Conservation (phyloP, 2,888 invertebrate genomes). For the Cryptus viduatorius region DNA sequence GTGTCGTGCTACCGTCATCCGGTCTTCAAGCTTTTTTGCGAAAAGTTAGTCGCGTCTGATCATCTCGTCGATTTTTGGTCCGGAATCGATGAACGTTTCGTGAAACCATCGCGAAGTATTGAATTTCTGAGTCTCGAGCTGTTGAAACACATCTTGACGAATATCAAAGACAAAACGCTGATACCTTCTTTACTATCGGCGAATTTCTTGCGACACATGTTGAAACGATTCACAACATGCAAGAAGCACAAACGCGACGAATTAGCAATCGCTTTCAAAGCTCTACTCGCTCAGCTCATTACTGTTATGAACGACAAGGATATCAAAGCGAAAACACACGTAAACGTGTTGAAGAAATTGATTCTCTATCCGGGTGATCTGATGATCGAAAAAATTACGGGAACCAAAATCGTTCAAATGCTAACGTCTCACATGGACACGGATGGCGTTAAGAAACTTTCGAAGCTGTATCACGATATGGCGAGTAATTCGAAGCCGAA, state of each 20-base stretch:
- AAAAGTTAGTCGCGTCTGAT: conserved; percentile 86
- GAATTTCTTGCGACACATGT: conserved; percentile 89
- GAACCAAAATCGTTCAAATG: conserved; percentile 88
- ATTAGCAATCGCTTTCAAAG: conserved; percentile 87
- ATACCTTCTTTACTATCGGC: conserved; percentile 88
- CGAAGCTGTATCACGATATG: conserved; percentile 88
- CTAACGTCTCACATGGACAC: conserved; percentile 88
- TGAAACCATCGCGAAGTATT: conserved; percentile 87
- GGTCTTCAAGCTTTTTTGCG: conserved; percentile 88
- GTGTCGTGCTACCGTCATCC: conserved; percentile 88
- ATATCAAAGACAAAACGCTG: conserved; percentile 85
- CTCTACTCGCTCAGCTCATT: conserved; percentile 86
- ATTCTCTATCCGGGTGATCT: conserved; percentile 90
- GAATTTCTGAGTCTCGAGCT: conserved; percentile 88
- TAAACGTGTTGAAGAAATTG: conserved; percentile 88
- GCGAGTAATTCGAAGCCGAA: conserved; percentile 87
- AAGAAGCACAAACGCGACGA: conserved; percentile 87
- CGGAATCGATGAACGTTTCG: conserved; percentile 85
- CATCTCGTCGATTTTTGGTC: conserved; percentile 87
- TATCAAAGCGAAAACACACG: conserved; percentile 86
- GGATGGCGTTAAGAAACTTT: conserved; percentile 88
- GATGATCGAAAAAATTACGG: conserved; percentile 91
- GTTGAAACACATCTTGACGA: conserved; percentile 86
- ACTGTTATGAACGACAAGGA: conserved; percentile 86
- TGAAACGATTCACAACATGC: conserved; percentile 88